Base-by-base conservation (phyloP, 1,140 invertebrate species). In the Ceratina calcarata region DNA sequence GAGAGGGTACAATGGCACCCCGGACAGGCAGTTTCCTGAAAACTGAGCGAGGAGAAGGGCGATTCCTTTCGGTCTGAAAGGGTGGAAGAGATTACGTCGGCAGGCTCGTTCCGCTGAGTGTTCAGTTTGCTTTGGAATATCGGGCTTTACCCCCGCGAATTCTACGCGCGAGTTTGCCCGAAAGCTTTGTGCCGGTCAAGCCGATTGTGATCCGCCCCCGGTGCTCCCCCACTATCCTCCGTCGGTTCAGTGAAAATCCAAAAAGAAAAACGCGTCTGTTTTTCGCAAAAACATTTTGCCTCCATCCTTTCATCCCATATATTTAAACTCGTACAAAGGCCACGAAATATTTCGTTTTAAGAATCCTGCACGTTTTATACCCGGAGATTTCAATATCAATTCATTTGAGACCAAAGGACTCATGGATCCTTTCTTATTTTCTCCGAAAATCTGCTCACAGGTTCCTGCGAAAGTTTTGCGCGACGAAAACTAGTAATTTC, bases 61-160 rank as follows among this genome's bases (percentile, higher is more conserved):
- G 71, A 80, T 64, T 68, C 78, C 78, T 65, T 80, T 77, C 65
- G n/a, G 13, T 67, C 22, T 55, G 13, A 45, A 76, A 62, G 51
- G 65, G 27, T 53, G 15, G 65, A 53, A 37, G 61, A 78, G 74
- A 81, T 81, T 81, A 81, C 66, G 53, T 81, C 57, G 58, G 67
- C 60, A 65, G 32, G 67, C 45, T 66, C 61, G 60, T 81, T 81
- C 16, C 67, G 80, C 80, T 78, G 80, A 81, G 67, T 66, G 68
- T 81, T 66, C 80, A 81, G 67, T 81, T 81, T 81, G 80, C 80
- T 71, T 66, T 78, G 20, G 74, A 32, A 81, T 78, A 81, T 78
- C 74, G 67, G 37, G 53, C 60, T 60, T 58, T 27, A 37, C 45
- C 58, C 45, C 61, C 75, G 75, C 74, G 55, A 60, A 24, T 49